Conservation (phyloP, 2,113 vertebrate species). For the Oncorhynchus mykiss region DNA sequence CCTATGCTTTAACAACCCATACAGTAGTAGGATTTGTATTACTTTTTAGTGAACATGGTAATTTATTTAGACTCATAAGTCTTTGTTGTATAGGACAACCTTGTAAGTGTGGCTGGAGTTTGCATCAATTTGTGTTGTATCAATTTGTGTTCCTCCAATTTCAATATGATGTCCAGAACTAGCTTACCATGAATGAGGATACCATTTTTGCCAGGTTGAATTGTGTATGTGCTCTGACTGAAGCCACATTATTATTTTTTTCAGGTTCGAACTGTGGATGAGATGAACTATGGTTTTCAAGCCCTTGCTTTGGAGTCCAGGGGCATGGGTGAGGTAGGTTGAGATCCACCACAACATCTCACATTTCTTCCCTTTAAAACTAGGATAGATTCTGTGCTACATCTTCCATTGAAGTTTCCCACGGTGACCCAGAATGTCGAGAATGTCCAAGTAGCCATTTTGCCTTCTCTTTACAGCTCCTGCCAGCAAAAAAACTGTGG, state of each 20-base stretch:
- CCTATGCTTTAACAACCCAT: too few relatives aligned
- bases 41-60: too few relatives aligned
- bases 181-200: background rate
- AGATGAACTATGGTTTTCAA: constrained; percentile 99
- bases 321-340: constrained; percentile 97
- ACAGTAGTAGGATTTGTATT: too few relatives aligned
- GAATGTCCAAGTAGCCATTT: background rate
- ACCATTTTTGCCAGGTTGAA: background rate
- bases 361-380: background rate
- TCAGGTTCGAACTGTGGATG: constrained; percentile 91
- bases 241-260: constrained; percentile 4
- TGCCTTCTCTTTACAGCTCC: constrained; percentile 76
- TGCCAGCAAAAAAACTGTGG: constrained; percentile 98
- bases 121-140: background rate
- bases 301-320: constrained; percentile 97
- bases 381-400: background rate
- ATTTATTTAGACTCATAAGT: too few relatives aligned
- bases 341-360: background rate
- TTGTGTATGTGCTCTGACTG: background rate
- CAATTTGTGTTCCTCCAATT: background rate
- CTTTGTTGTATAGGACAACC: too few relatives aligned
- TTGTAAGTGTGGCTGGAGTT: background rate
- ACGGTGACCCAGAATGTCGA: too few relatives aligned
- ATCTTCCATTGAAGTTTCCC: too few relatives aligned
- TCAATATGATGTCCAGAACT: background rate